A percentile compares a stretch with the other conserved stretches of the same genome.
Evolutionary conservation across 2,888 invertebrate genomes (phyloP).

Genomic region (Xanthia togata): DNA sequence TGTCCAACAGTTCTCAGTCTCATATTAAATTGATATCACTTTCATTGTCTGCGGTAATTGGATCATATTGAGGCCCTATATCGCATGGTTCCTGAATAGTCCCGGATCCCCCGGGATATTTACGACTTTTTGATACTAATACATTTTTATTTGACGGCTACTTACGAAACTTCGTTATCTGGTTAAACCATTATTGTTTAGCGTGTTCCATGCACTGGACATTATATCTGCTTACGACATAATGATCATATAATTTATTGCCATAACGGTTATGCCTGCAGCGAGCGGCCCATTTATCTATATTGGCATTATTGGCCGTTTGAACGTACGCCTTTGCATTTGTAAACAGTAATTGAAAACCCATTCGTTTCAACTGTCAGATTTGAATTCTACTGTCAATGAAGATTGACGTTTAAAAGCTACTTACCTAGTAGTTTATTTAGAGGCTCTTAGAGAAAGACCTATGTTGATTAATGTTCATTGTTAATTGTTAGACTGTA

Average conservation of each 20-base stretch:
- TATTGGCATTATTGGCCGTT: conserved; percentile 57
- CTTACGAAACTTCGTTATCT: conserved; percentile 34
- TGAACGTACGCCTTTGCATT: conserved; percentile 45
- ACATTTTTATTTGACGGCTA: conserved; percentile 1
- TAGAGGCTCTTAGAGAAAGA: not conserved
- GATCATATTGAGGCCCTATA: not conserved
- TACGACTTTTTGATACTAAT: conserved; percentile 26
- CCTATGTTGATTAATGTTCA: not conserved
- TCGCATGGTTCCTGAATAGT: not conserved
- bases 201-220: conserved; percentile 29
- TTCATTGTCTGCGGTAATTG: not conserved
- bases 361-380: conserved; percentile 57
- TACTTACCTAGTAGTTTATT: conserved; percentile 3
- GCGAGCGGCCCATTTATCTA: conserved; percentile 51
- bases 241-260: conserved; percentile 56
- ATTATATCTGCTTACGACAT: conserved; percentile 55
- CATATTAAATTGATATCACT: not conserved
- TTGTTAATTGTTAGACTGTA: not conserved
- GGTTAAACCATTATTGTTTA: conserved; percentile 40
- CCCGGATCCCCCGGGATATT: too few species aligned
- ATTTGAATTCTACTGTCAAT: conserved; percentile 50
- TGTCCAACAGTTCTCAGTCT: not conserved
- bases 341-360: conserved; percentile 50
- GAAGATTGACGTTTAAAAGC: conserved; percentile 33
- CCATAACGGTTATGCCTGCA: conserved; percentile 34